These are phyloP conservation scores for Hipposideros armiger DNA, from an alignment of 2,113 vertebrate species.

Conservation along the genomic window DNA sequence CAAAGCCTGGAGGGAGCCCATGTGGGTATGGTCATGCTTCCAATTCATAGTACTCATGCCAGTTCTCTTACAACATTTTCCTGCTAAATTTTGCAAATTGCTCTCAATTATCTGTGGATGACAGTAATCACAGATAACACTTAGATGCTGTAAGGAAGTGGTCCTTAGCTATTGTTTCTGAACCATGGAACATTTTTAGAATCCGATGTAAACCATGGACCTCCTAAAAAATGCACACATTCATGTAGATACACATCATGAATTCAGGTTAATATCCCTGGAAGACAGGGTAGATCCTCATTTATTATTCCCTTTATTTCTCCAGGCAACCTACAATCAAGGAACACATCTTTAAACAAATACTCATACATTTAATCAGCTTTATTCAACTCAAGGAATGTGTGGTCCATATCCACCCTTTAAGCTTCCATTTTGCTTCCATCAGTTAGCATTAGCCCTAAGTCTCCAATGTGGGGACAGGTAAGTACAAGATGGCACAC, in stretches of 20 bases:
- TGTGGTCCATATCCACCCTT: not conserved
- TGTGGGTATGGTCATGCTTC: not conserved
- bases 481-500: not conserved
- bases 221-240: not conserved
- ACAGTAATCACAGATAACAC: not conserved
- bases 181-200: not conserved
- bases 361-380: not conserved
- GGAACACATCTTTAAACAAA: not conserved
- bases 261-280: not conserved
- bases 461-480: not conserved
- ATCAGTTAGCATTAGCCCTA: not conserved
- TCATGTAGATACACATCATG: not conserved
- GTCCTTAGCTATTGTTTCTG: constrained; percentile 8
- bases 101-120: not conserved
- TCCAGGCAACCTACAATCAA: not conserved
- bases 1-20: not conserved
- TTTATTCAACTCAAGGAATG: not conserved
- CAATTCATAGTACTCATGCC: not conserved
- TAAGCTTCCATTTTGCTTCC: not conserved
- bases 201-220: not conserved
- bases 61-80: not conserved
- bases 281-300: not conserved
- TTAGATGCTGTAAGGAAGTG: not conserved
- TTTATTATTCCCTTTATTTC: constrained; percentile 17
- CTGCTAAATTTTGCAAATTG: not conserved